Percentiles rank a stretch among this genome's conserved stretches.
These are phyloP conservation scores for Heterochromis multidens DNA, from an alignment of 2,113 vertebrate species.

Conservation along the genomic window DNA sequence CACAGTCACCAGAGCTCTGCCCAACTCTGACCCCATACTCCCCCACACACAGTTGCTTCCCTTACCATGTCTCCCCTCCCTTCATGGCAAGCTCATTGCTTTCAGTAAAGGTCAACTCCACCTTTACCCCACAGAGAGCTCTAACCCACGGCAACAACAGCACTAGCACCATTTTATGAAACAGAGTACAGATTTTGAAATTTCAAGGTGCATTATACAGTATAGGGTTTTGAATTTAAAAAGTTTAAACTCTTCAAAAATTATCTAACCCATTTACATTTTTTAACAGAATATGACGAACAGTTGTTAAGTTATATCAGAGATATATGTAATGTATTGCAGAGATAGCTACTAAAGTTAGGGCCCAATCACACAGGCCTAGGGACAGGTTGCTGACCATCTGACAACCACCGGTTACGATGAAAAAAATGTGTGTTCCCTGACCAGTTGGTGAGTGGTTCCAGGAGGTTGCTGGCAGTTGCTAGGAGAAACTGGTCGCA, in stretches of 20 bases:
- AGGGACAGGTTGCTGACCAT: too few species aligned
- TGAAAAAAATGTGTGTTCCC: too few species aligned
- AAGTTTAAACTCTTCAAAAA: not conserved
- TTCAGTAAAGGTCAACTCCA: constrained; percentile 63
- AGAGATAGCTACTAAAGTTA: too few species aligned
- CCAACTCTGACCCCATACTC: not conserved
- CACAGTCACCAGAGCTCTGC: constrained; percentile 39
- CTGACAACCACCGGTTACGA: too few species aligned
- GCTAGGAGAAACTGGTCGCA: too few species aligned
- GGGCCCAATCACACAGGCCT: too few species aligned
- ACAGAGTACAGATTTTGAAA: not conserved
- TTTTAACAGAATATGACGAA: too few species aligned
- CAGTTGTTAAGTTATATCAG: too few species aligned
- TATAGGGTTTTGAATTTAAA: not conserved
- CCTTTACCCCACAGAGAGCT: constrained; percentile 37
- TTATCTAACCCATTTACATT: too few species aligned
- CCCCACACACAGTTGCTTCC: constrained; percentile 3
- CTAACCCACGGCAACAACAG: not conserved
- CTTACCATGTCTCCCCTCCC: constrained; percentile 27
- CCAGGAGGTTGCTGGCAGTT: too few species aligned
- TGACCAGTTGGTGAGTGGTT: too few species aligned
- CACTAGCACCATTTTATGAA: not conserved
- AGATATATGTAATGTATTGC: too few species aligned
- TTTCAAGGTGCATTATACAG: not conserved
- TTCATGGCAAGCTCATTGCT: constrained; percentile 33